Conservation (phyloP, 2,797 vertebrate species). For the Gobionotothen gibberifrons region DNA sequence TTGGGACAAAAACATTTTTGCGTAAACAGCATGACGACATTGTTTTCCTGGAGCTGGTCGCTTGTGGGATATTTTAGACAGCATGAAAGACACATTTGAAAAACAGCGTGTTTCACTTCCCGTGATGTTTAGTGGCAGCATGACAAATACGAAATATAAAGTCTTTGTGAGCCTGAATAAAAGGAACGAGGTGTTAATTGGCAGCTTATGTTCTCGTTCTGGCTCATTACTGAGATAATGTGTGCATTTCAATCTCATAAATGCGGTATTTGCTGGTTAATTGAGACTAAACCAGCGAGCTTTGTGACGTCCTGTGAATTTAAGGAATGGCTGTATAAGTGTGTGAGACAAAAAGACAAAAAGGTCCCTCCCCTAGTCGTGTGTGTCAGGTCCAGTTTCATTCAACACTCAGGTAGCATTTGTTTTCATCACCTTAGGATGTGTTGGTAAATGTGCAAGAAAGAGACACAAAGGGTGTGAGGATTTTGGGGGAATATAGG, state of each 20-base stretch:
- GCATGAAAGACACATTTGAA: constrained; percentile 20
- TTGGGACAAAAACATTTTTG: constrained; percentile 39
- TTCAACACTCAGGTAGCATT: constrained; percentile 47
- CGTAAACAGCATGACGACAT: constrained; percentile 14
- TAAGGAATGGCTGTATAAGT: constrained; percentile 20
- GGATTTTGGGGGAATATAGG: not conserved
- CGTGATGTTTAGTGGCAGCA: constrained; percentile 34
- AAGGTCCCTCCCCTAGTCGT: not conserved
- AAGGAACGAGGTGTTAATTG: constrained; percentile 70
- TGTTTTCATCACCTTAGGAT: constrained; percentile 30
- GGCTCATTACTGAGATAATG: constrained; percentile 73
- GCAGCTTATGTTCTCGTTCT: constrained; percentile 70
- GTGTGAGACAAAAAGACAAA: not conserved
- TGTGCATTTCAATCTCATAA: constrained; percentile 72
- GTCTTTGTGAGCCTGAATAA: constrained; percentile 63
- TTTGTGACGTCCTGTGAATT: constrained; percentile 30
- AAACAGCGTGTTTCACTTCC: constrained; percentile 28
- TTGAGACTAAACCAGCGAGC: constrained; percentile 51
- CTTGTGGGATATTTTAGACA: constrained; percentile 38
- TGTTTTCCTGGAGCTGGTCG: constrained; percentile 36
- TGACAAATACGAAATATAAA: constrained; percentile 62
- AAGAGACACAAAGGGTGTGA: not conserved
- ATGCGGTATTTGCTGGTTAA: constrained; percentile 59
- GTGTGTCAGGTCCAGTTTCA: constrained; percentile 21
- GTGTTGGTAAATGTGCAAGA: constrained; percentile 31